Evolutionary conservation across 2,113 vertebrate species (phyloP).

Genomic region (Peromyscus polionotus): DNA sequence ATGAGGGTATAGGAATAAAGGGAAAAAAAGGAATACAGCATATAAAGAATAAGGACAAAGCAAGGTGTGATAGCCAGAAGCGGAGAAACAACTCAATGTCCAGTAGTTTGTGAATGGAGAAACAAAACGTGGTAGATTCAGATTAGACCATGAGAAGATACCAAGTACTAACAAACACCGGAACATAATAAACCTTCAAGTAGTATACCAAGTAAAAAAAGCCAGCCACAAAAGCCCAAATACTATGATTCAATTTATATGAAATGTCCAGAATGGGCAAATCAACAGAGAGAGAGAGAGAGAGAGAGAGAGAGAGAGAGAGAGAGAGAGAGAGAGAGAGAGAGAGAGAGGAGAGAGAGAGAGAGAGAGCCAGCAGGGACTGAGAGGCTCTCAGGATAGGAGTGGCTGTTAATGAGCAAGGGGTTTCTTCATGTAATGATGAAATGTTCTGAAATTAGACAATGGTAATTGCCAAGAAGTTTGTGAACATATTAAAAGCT

Average conservation of each 20-base stretch:
- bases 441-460: constrained; percentile 45
- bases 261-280: neutral
- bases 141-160: constrained; percentile 30
- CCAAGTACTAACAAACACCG: neutral
- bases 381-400: neutral
- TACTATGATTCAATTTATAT: neutral
- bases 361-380: neutral
- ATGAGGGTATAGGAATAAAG: neutral
- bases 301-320: too few species aligned
- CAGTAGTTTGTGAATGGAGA: neutral
- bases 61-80: neutral
- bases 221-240: neutral
- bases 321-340: too few species aligned
- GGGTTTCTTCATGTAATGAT: constrained; percentile 18
- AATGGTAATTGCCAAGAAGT: neutral
- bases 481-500: constrained; percentile 18
- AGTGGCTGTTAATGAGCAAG: neutral
- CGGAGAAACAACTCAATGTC: neutral
- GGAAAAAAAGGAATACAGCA: neutral
- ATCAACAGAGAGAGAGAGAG: neutral
- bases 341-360: too few species aligned
- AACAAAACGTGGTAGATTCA: constrained; percentile 14
- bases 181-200: constrained; percentile 52
- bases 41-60: neutral
- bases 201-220: neutral